These are phyloP conservation scores for Lacerta bilineata DNA, from an alignment of 2,797 vertebrate species.

Conservation along the genomic window DNA sequence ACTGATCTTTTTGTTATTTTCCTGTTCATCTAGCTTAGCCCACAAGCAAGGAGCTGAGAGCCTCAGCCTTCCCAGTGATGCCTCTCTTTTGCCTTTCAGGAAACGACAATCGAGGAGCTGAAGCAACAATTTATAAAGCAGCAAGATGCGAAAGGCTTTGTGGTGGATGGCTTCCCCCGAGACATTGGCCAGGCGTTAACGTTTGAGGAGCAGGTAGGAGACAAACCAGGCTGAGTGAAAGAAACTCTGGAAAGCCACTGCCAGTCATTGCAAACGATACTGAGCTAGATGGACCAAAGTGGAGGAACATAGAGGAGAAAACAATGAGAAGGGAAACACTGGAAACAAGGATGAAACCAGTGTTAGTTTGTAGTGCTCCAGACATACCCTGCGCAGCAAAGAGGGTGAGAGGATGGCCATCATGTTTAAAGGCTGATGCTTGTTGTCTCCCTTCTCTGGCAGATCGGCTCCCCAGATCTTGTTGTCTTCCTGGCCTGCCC, in stretches of 20 bases:
- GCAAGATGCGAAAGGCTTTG: conserved; percentile 76
- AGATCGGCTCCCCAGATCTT: conserved; percentile 78
- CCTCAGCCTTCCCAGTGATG: background rate
- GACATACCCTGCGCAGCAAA: background rate
- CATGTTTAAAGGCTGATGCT: accelerated
- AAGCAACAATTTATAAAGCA: conserved; percentile 81
- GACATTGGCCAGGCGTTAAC: conserved; percentile 80
- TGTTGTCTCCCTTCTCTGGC: background rate
- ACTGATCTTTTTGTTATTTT: background rate
- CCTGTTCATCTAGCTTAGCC: background rate
- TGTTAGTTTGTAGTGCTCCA: background rate
- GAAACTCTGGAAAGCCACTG: too few species aligned
- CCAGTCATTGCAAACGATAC: too few species aligned
- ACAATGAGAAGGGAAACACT: background rate
- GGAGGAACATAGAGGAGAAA: background rate
- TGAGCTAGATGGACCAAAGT: too few species aligned
- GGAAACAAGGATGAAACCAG: background rate
- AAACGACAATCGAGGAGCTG: conserved; percentile 77
- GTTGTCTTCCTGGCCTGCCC: conserved; percentile 78
- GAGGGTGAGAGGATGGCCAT: too few species aligned
- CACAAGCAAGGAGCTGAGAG: too few species aligned
- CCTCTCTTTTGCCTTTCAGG: conserved; percentile 53
- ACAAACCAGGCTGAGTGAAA: too few species aligned
- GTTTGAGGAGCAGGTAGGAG: conserved; percentile 79
- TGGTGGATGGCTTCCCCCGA: conserved; percentile 80